phyloP scores from a whole-genome alignment of 2,113 vertebrate genomes.

The Rhinopithecus roxellana region DNA sequence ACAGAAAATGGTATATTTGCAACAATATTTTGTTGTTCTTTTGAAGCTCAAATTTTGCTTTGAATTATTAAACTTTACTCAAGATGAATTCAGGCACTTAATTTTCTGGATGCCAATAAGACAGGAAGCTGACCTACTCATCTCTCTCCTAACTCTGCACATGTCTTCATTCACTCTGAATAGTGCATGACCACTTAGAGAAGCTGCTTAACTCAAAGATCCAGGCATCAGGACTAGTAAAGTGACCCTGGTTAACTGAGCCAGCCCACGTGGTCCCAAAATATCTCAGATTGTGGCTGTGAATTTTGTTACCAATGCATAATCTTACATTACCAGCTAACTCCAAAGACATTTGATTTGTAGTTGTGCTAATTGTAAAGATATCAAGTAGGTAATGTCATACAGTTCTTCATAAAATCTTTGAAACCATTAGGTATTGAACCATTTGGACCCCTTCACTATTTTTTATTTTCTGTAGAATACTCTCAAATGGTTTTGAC shows the following conservation, averaged over 20 bases:
- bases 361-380: background rate
- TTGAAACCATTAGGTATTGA: too few relatives aligned
- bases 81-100: background rate
- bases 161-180: too few relatives aligned
- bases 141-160: background rate
- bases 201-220: background rate
- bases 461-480: background rate
- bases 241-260: background rate
- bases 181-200: too few relatives aligned
- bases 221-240: background rate
- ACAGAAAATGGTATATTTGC: background rate
- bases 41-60: background rate
- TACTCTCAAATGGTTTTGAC: background rate
- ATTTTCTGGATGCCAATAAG: background rate
- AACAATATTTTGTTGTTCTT: background rate
- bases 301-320: background rate
- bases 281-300: background rate
- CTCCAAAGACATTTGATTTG: background rate
- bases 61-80: background rate
- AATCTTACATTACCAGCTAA: background rate
- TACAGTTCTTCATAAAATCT: background rate
- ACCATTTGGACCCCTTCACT: background rate
- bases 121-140: background rate
- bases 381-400: too few relatives aligned
- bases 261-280: background rate